Evolutionary conservation across 92 coral and sea anemone species (phyloP).

Genomic region (Zoanthus solanderi): DNA sequence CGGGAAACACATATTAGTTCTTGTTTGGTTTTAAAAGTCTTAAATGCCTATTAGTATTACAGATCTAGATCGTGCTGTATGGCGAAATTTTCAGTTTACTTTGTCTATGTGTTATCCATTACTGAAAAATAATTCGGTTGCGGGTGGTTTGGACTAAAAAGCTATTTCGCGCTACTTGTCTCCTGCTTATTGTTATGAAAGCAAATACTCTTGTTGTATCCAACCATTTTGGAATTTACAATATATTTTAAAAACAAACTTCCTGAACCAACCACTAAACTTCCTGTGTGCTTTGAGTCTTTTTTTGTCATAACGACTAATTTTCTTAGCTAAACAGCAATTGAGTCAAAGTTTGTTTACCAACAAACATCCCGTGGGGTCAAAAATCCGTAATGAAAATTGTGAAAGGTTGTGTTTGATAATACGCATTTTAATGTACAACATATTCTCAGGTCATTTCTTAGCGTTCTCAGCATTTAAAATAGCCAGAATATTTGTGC

Average conservation of each 20-base stretch:
- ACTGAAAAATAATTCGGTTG: too few species aligned
- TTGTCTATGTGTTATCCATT: background rate
- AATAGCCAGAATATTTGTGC: background rate
- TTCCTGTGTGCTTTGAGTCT: constrained; percentile 23
- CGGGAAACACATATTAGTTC: background rate
- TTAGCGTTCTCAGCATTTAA: constrained; percentile 3
- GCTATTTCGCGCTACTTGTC: background rate
- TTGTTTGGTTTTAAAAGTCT: background rate
- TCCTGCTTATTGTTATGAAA: constrained; percentile 30
- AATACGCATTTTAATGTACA: background rate
- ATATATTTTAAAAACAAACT: background rate
- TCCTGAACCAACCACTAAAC: constrained; percentile 26
- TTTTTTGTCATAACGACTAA: constrained; percentile 5
- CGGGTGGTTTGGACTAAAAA: background rate
- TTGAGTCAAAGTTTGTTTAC: constrained; percentile 21
- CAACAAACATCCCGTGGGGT: constrained; percentile 26
- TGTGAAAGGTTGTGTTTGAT: background rate
- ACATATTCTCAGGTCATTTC: constrained; percentile 14
- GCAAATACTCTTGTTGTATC: constrained; percentile 27
- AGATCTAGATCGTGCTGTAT: background rate
- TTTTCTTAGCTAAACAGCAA: background rate
- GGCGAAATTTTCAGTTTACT: too few species aligned
- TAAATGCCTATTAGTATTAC: too few species aligned
- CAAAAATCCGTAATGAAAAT: background rate
- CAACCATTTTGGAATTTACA: constrained; percentile 12